Conservation (phyloP, 2,888 invertebrate species). For the Megalurothrips usitatus region DNA sequence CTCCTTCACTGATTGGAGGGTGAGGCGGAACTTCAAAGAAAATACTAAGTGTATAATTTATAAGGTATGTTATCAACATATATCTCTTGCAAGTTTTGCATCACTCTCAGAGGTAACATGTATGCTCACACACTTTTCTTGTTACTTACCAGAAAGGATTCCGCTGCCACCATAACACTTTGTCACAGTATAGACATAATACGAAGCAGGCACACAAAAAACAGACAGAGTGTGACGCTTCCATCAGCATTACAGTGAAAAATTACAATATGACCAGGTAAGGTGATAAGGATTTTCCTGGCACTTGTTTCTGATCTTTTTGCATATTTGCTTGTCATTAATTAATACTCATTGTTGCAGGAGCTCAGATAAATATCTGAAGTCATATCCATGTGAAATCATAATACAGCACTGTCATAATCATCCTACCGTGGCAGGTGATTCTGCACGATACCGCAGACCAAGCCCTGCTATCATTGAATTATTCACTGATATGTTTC, state of each 20-base stretch:
- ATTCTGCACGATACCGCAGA: not conserved
- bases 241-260: not conserved
- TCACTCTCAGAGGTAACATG: no score
- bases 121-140: no score
- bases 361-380: not conserved
- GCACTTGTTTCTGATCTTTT: not conserved
- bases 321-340: not conserved
- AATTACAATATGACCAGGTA: not conserved
- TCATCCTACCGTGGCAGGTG: not conserved
- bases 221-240: not conserved
- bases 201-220: conserved; percentile 6
- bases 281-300: no score
- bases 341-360: no score
- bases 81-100: no score
- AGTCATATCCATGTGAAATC: not conserved
- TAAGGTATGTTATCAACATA: no score
- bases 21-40: no score
- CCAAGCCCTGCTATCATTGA: not conserved
- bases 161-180: conserved; percentile 14
- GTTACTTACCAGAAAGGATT: not conserved
- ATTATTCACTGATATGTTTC: not conserved
- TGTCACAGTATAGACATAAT: not conserved
- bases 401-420: conserved; percentile 10
- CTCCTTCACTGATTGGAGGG: no score
- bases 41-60: no score